Conservation (phyloP, 2,797 vertebrate species). For the Heterohyrax brucei region DNA sequence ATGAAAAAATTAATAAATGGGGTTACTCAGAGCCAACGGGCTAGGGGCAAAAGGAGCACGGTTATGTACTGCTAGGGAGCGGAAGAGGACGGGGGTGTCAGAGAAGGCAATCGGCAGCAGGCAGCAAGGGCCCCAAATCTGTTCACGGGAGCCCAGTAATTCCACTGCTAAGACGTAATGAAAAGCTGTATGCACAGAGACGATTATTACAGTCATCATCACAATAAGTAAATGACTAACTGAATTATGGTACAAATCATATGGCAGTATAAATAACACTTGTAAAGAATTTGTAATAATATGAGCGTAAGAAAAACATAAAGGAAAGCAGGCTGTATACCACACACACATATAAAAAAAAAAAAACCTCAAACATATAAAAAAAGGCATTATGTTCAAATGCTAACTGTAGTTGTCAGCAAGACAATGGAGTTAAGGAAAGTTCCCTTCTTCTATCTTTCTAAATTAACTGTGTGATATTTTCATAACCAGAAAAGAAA, state of each 20-base stretch:
- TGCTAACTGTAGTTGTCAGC: background rate
- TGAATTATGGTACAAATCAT: background rate
- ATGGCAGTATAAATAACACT: background rate
- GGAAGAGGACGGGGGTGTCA: background rate
- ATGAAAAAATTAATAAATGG: background rate
- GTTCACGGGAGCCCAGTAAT: background rate
- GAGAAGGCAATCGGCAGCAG: background rate
- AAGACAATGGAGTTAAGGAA: background rate
- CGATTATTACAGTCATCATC: background rate
- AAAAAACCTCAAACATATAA: background rate
- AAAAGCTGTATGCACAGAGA: background rate
- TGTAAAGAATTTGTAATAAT: background rate
- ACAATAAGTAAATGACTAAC: conserved; percentile 57
- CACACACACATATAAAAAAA: background rate
- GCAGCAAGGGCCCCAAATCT: background rate
- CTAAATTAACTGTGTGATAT: background rate
- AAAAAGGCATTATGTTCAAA: conserved; percentile 31
- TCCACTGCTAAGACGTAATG: background rate
- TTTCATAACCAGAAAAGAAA: conserved; percentile 36
- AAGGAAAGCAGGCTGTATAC: background rate
- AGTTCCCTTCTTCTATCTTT: conserved; percentile 34
- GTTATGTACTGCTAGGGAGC: background rate
- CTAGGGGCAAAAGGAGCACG: background rate
- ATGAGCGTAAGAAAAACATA: background rate
- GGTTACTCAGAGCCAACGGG: background rate